These are phyloP conservation scores for Anarhynchus alexandrinus DNA, from an alignment of 2,113 vertebrate species.

Conservation along the genomic window DNA sequence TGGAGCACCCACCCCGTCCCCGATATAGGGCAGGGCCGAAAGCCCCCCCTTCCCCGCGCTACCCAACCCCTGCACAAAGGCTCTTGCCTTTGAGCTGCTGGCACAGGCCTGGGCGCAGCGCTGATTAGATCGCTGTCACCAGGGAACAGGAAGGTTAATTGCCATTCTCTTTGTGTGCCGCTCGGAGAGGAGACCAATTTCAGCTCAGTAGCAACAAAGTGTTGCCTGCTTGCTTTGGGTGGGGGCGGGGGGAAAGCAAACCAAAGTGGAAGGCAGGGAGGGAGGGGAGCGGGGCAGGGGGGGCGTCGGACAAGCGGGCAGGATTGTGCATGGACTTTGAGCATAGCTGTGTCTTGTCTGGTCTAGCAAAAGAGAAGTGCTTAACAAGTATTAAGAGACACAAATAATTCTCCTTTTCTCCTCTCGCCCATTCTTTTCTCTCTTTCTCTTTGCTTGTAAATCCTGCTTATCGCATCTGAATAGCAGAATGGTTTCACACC, in stretches of 20 bases:
- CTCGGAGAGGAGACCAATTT: constrained; percentile 43
- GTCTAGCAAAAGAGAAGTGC: constrained; percentile 77
- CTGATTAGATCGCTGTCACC: constrained; percentile 77
- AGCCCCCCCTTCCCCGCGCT: background rate
- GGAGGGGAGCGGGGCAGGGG: background rate
- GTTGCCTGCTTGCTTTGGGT: constrained; percentile 29
- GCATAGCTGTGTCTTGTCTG: constrained; percentile 75
- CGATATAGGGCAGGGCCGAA: fast-evolving
- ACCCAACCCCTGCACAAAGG: background rate
- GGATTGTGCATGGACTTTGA: constrained; percentile 68
- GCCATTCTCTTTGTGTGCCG: constrained; percentile 67
- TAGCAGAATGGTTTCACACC: constrained; percentile 77
- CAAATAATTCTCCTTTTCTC: constrained; percentile 84
- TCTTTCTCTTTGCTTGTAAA: constrained; percentile 81
- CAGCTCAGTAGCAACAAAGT: constrained; percentile 58
- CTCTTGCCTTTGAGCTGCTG: background rate
- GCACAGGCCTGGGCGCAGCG: background rate
- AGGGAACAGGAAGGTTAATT: constrained; percentile 76
- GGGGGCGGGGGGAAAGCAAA: constrained; percentile 20
- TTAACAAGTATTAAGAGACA: constrained; percentile 83
- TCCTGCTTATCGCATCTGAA: constrained; percentile 82
- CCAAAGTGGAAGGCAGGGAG: background rate
- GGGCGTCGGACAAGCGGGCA: constrained; percentile 6
- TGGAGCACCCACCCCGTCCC: background rate
- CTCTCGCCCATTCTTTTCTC: constrained; percentile 74